Conservation (phyloP, 2,888 invertebrate species). For the Podabrus alpinus region DNA sequence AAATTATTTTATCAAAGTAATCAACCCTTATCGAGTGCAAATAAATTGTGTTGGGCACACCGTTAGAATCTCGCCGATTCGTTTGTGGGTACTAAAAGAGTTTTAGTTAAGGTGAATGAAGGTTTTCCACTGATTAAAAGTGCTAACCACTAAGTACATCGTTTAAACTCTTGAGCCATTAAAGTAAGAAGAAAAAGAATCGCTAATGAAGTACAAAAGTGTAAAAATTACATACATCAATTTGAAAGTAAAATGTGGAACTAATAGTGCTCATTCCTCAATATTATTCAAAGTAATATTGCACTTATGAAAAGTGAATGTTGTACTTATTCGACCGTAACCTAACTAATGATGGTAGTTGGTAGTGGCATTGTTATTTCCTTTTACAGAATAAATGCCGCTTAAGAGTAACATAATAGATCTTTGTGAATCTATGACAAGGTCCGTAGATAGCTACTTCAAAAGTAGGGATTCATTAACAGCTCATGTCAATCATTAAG, state of each 20-base stretch:
- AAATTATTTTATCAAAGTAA: neutral
- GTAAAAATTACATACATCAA: neutral
- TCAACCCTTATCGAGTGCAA: neutral
- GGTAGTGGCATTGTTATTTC: conserved; percentile 42
- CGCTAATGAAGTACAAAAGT: neutral
- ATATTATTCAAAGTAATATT: conserved; percentile 2
- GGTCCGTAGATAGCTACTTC: conserved; percentile 5
- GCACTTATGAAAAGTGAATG: conserved; percentile 12
- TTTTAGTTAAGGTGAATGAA: neutral
- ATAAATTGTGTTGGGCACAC: neutral
- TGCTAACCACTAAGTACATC: neutral
- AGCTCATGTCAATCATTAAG: neutral
- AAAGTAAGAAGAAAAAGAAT: neutral
- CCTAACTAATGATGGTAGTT: conserved; percentile 43
- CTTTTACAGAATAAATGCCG: conserved; percentile 40
- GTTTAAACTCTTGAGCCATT: neutral
- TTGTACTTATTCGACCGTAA: conserved; percentile 36
- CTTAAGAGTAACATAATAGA: conserved; percentile 35
- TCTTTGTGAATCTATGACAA: conserved; percentile 35
- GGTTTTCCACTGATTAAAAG: neutral
- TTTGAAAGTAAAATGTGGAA: neutral
- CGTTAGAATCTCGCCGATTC: neutral
- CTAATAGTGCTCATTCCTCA: neutral
- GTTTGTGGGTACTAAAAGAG: neutral
- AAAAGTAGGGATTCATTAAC: neutral